phyloP scores from a whole-genome alignment of 1,140 invertebrate genomes.

The Lasioglossum baleicum region DNA sequence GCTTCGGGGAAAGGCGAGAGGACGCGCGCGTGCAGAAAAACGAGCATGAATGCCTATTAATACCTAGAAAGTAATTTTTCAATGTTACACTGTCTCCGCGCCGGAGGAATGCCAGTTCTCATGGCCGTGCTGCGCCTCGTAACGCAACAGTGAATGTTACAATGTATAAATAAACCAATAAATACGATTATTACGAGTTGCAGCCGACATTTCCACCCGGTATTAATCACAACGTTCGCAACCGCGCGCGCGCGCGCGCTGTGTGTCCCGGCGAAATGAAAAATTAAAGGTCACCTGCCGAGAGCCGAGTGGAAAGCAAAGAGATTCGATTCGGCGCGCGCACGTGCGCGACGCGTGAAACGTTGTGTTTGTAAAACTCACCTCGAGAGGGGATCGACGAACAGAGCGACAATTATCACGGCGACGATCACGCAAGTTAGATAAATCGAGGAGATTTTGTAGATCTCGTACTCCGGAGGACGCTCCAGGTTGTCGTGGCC shows the following conservation, averaged over 20 bases:
- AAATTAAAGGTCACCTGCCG: constrained; percentile 28
- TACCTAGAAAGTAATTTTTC: constrained; percentile 8
- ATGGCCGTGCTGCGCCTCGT: neutral
- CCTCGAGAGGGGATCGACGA: constrained; percentile 94
- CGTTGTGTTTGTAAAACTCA: constrained; percentile 70
- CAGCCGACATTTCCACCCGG: neutral
- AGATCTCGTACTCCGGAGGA: constrained; percentile 91
- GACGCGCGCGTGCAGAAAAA: neutral
- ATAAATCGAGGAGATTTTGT: constrained; percentile 93
- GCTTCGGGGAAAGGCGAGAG: neutral
- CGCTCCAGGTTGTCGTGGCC: constrained; percentile 85
- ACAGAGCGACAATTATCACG: constrained; percentile 90
- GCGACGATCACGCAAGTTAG: constrained; percentile 91
- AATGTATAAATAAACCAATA: constrained; percentile 12
- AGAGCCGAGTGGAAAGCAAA: neutral
- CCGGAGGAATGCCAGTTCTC: neutral
- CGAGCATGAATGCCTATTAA: neutral
- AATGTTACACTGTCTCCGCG: neutral
- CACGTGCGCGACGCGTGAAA: neutral
- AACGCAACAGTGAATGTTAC: neutral
- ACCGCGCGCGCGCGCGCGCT: no score
- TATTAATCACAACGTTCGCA: constrained; percentile 8
- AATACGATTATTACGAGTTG: constrained; percentile 6
- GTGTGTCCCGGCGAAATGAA: neutral
- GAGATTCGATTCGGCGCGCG: neutral